phyloP scores from a whole-genome alignment of 2,888 invertebrate species.

The Trichogramma evanescens region DNA sequence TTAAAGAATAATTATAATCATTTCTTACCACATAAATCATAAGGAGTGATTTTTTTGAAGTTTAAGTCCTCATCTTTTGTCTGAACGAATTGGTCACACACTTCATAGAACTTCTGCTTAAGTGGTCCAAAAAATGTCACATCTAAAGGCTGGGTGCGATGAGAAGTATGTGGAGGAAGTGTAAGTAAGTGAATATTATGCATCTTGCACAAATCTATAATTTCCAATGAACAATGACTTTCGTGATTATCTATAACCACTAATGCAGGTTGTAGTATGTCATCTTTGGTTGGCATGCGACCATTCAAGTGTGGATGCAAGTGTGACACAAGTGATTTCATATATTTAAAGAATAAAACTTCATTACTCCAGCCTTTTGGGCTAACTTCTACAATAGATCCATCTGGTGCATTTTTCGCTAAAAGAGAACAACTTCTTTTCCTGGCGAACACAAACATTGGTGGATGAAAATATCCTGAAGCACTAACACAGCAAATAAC shows the following conservation, averaged over 20 bases:
- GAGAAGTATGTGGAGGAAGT: conserved; percentile 27
- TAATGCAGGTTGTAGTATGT: neutral
- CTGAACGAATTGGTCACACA: conserved; percentile 18
- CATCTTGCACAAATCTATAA: conserved; percentile 11
- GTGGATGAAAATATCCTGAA: conserved; percentile 17
- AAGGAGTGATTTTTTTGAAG: neutral
- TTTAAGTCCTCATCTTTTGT: neutral
- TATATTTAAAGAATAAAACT: conserved; percentile 15
- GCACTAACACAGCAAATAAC: conserved; percentile 21
- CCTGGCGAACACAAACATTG: conserved; percentile 23
- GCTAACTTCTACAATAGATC: conserved; percentile 16
- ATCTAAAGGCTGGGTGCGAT: conserved; percentile 25
- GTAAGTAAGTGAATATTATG: conserved; percentile 24
- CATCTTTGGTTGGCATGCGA: neutral
- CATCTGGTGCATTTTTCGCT: conserved; percentile 21
- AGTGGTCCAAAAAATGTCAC: conserved; percentile 24
- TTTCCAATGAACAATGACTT: neutral
- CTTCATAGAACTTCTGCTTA: conserved; percentile 18
- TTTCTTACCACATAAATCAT: neutral
- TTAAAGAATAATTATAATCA: neutral
- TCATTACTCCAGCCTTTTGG: conserved; percentile 22
- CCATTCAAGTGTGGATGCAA: conserved; percentile 12
- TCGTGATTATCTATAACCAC: neutral
- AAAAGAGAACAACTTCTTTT: conserved; percentile 20
- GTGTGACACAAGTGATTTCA: conserved; percentile 15